Percentiles rank a stretch among this genome's conserved stretches.
These are phyloP conservation scores for Endomychus coccineus DNA, from an alignment of 2,888 invertebrate species.

Conservation along the genomic window DNA sequence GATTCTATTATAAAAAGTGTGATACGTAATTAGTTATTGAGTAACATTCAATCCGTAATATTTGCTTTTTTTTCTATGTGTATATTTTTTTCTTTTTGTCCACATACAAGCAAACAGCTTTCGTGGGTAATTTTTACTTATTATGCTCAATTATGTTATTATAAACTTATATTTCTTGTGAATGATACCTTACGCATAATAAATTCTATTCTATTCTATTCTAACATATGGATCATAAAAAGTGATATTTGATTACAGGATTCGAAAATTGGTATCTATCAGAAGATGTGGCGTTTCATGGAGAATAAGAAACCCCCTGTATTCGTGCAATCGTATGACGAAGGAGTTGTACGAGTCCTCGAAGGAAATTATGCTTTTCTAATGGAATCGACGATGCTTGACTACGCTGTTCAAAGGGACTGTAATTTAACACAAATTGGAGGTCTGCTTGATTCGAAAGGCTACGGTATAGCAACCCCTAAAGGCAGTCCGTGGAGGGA, in stretches of 20 bases:
- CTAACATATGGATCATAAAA: too few species aligned
- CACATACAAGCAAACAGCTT: too few species aligned
- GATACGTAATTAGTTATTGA: too few species aligned
- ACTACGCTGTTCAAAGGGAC: constrained; percentile 90
- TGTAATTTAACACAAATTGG: constrained; percentile 98
- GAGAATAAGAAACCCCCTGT: constrained; percentile 70
- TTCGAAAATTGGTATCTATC: constrained; percentile 70
- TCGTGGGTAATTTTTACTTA: too few species aligned
- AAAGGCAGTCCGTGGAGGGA: constrained; percentile 97
- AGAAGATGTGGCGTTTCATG: constrained; percentile 95
- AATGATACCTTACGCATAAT: too few species aligned
- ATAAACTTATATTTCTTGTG: too few species aligned
- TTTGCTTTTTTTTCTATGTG: too few species aligned
- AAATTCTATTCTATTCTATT: too few species aligned
- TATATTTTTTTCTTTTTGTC: too few species aligned
- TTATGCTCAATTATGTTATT: too few species aligned
- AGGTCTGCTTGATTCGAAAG: constrained; percentile 70
- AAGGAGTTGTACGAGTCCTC: constrained; percentile 80
- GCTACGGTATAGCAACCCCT: constrained; percentile 95
- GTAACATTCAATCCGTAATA: too few species aligned
- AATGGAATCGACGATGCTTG: constrained; percentile 97
- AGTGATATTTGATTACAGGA: constrained; percentile 55
- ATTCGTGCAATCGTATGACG: constrained; percentile 83
- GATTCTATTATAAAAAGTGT: too few species aligned
- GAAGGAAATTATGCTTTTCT: constrained; percentile 92